phyloP scores from a whole-genome alignment of 2,797 vertebrate genomes.

The Pipistrellus kuhlii region DNA sequence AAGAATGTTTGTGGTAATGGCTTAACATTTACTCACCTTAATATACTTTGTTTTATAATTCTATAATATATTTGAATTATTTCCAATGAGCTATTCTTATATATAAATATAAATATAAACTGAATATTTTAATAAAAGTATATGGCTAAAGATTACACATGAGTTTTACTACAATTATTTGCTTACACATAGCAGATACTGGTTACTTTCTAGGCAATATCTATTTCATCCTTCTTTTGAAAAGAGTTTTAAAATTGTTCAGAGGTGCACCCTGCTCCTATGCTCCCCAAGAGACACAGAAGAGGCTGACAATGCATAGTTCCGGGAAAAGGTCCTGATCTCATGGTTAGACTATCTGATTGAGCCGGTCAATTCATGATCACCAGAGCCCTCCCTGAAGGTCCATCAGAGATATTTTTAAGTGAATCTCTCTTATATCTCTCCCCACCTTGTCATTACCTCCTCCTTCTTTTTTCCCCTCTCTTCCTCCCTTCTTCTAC shows the following conservation, averaged over 20 bases:
- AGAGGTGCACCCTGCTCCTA: neutral
- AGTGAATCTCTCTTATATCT: neutral
- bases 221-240: neutral
- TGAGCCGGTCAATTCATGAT: neutral
- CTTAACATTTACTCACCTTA: constrained; percentile 50
- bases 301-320: neutral
- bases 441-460: neutral
- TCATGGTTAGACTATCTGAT: neutral
- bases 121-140: neutral
- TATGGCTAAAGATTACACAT: neutral
- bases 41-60: neutral
- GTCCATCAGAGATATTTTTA: neutral
- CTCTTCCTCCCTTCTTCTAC: neutral
- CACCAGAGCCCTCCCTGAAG: neutral
- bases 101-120: neutral
- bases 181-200: neutral
- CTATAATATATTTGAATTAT: constrained; percentile 13
- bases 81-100: constrained; percentile 5
- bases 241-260: neutral
- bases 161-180: neutral
- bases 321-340: neutral
- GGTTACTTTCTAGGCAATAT: neutral
- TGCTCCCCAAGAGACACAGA: neutral
- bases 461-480: neutral
- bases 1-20: neutral